Evolutionary conservation across 2,113 vertebrate genomes (phyloP).

Genomic region (Tyrannus savana): DNA sequence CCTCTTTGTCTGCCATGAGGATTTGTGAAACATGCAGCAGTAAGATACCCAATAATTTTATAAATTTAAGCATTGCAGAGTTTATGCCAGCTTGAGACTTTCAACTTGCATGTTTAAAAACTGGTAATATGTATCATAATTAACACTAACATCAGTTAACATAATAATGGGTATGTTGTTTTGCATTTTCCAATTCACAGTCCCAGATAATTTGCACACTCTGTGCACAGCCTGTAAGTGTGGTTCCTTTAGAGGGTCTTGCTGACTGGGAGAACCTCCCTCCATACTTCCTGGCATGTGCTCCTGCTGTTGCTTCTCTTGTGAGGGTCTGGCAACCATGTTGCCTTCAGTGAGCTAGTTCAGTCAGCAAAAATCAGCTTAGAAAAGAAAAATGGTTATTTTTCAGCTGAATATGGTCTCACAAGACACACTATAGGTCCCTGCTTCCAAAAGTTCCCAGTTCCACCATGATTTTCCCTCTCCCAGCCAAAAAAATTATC

Average conservation of each 20-base stretch:
- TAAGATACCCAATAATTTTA: background rate
- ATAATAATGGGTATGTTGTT: background rate
- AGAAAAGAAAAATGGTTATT: background rate
- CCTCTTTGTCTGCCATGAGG: background rate
- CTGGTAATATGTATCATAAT: background rate
- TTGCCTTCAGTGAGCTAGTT: background rate
- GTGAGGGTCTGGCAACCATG: background rate
- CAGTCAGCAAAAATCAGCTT: background rate
- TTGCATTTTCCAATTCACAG: background rate
- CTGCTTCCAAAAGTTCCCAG: background rate
- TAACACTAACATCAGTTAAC: background rate
- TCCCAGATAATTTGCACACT: background rate
- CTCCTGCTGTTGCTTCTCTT: background rate
- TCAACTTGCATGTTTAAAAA: background rate
- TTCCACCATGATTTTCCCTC: background rate
- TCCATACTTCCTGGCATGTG: background rate
- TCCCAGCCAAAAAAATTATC: background rate
- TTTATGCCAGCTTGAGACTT: background rate
- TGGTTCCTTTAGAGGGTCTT: background rate
- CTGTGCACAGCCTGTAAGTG: background rate
- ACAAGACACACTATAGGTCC: background rate
- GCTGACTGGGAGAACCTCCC: fast-evolving
- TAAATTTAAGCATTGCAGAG: background rate
- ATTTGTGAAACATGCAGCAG: background rate
- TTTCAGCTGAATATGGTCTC: background rate